phyloP scores from a whole-genome alignment of 2,888 invertebrate species.

The Lasioglossum lativentre region DNA sequence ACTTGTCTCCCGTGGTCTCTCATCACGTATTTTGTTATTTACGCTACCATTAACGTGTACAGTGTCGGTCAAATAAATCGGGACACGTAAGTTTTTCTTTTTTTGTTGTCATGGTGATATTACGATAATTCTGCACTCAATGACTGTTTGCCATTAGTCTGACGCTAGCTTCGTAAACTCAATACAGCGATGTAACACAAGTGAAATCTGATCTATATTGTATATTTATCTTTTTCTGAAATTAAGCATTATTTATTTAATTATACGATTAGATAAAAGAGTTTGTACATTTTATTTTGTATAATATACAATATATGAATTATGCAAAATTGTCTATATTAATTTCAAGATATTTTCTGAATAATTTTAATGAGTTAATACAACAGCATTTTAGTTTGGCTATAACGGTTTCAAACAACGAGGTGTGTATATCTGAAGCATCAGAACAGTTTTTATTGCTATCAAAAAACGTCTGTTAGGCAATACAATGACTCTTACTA shows the following conservation, averaged over 20 bases:
- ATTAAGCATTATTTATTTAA: not conserved
- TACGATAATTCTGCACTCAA: not conserved
- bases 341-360: not conserved
- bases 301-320: too few relatives aligned
- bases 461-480: not conserved
- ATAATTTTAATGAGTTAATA: not conserved
- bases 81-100: not conserved
- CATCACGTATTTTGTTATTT: not conserved
- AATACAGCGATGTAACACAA: not conserved
- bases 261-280: not conserved
- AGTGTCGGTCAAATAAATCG: not conserved
- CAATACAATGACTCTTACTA: not conserved
- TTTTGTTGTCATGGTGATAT: not conserved
- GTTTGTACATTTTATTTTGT: not conserved
- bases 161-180: not conserved
- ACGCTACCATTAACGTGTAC: not conserved
- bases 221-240: not conserved
- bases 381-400: not conserved
- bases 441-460: not conserved
- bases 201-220: not conserved
- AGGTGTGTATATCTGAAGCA: not conserved
- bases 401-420: not conserved
- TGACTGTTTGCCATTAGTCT: too few relatives aligned
- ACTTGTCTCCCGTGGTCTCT: not conserved
- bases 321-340: not conserved